Percentiles rank a stretch among this genome's conserved stretches.
These are phyloP conservation scores for Poecilobothrus nobilitatus DNA, from an alignment of 2,888 invertebrate species.

Conservation along the genomic window DNA sequence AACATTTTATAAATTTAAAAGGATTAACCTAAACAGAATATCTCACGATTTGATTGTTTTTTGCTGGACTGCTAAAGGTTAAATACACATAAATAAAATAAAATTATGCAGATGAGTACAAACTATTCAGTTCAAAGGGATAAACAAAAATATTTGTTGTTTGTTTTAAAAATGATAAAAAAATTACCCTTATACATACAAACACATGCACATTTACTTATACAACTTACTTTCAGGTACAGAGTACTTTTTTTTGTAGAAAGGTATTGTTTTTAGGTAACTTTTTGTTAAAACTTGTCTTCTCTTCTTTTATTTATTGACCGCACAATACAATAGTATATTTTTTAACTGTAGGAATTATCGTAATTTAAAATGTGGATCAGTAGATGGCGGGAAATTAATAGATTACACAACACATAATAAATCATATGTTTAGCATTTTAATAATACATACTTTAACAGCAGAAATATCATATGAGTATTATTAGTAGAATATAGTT, in stretches of 20 bases:
- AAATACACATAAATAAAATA: background rate
- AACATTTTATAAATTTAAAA: background rate
- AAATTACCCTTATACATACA: background rate
- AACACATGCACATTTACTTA: background rate
- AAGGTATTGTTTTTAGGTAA: background rate
- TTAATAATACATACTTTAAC: too few relatives aligned
- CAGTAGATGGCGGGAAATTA: background rate
- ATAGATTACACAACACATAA: background rate
- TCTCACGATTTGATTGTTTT: background rate
- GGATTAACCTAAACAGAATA: background rate
- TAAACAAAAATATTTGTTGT: background rate
- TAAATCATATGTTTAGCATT: too few relatives aligned
- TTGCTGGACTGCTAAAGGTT: background rate
- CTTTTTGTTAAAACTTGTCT: background rate
- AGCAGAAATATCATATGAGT: too few relatives aligned
- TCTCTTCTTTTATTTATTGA: background rate
- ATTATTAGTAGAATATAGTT: too few relatives aligned
- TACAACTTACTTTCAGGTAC: background rate
- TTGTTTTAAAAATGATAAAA: background rate
- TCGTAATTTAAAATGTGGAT: too few relatives aligned
- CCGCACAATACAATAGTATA: background rate
- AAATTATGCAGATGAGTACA: background rate
- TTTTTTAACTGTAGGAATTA: too few relatives aligned
- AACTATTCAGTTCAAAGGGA: background rate
- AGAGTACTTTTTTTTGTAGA: background rate